phyloP scores from a whole-genome alignment of 2,797 vertebrate genomes.

The Sebastes diaconus region DNA sequence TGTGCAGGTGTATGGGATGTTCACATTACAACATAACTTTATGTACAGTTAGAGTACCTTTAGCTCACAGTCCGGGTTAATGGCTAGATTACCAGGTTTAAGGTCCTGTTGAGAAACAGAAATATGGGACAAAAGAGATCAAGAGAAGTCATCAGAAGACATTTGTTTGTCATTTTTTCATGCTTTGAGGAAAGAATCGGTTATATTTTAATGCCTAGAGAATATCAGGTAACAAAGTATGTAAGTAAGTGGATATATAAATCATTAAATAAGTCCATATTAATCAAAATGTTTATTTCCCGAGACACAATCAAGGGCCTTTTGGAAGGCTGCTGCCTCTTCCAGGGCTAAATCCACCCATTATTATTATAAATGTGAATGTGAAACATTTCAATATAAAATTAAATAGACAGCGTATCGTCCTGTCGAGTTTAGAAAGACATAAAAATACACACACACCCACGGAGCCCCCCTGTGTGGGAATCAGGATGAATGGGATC shows the following conservation, averaged over 20 bases:
- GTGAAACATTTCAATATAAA: not conserved
- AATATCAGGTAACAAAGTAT: not conserved
- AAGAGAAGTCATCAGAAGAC: not conserved
- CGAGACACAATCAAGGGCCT: not conserved
- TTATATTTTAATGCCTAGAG: not conserved
- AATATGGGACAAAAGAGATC: not conserved
- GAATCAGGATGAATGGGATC: slow-evolving; percentile 64
- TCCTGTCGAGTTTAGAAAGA: not conserved
- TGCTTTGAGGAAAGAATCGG: no score
- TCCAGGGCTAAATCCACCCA: not conserved
- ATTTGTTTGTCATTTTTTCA: not conserved
- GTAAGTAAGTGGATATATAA: not conserved
- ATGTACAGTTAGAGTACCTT: slow-evolving; percentile 82
- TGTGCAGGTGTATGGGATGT: accelerated
- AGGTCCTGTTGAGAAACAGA: slow-evolving; percentile 85
- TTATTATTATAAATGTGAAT: not conserved
- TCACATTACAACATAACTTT: accelerated
- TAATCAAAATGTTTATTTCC: not conserved
- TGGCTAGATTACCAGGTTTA: slow-evolving; percentile 95
- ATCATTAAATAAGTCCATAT: not conserved
- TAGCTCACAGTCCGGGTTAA: slow-evolving; percentile 96
- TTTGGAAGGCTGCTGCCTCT: not conserved
- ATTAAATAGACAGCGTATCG: not conserved
- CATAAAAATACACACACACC: not conserved
- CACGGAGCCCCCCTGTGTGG: slow-evolving; percentile 39